Evolutionary conservation across 2,113 vertebrate genomes (phyloP), one percentile per base, ranked within the genome.

Genomic region (Ondatra zibethicus): DNA sequence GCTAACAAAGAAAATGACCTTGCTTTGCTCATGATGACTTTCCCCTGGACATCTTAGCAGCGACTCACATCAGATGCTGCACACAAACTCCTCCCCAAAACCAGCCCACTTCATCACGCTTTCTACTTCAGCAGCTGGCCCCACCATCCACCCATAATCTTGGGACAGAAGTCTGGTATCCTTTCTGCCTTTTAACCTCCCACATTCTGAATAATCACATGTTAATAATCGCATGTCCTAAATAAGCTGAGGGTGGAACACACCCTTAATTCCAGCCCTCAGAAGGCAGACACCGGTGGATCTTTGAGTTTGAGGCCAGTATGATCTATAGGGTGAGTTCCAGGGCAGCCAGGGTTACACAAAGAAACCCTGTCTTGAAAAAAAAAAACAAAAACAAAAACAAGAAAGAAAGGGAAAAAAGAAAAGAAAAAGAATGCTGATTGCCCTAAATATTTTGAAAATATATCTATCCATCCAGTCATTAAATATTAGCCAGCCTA

Each of bases 201-300:
- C 75, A 87, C 33, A 78, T 91, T 82, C 52, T 96, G 66, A 97
- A 92, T 58, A 94, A 25, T 73, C 61, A 77, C 39, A 77, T n/a
- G 14, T 78, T 58, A 97, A 92, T 50, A 94, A 25, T 81, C 61
- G 77, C 39, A 73, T n/a, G 11, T 82, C 52, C 70, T 82, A 89
- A 55, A 36, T 11, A 80, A 75, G 3, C 7, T 16, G 31, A 13
- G 66, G 66, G 29, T 14, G 14, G 70, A 21, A 4, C 70, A 39
- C 19, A 8, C 70, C 19, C n/a, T 73, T n/a, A 73, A 21, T 39
- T 7, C n/a, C n/a, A 73, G 68, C 36, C 36, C 33, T 70, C 33
- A 2, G 68, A 33, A 70, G 14, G 36, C 36, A 72, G 70, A n/a
- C 19, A 3, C 17, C n/a, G 70, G 36, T 8, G 17, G 70, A 73